Conservation (phyloP, 2,797 vertebrate genomes). For the Australoheros facetus region DNA sequence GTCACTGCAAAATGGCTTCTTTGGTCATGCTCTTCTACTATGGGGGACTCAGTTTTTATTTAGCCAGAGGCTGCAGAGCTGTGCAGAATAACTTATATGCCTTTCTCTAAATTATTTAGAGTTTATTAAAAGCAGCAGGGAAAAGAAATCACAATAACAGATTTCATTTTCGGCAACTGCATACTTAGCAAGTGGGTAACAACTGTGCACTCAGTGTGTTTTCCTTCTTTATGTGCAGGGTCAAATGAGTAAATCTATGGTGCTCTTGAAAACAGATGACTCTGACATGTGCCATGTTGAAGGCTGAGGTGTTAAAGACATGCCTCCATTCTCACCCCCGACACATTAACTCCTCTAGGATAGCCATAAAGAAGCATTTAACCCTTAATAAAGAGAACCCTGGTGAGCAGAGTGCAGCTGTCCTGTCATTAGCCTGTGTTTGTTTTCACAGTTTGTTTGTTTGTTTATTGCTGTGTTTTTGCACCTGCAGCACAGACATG, state of each 20-base stretch:
- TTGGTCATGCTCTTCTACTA: constrained; percentile 13
- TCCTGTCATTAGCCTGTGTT: constrained; percentile 63
- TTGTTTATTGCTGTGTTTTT: constrained; percentile 70
- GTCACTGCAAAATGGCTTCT: constrained; percentile 6
- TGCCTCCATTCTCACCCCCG: constrained; percentile 28
- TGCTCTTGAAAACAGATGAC: constrained; percentile 37
- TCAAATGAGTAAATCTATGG: not conserved
- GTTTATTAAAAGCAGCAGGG: not conserved
- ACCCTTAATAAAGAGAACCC: constrained; percentile 56
- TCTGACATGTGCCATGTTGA: constrained; percentile 16
- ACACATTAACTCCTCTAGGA: constrained; percentile 50
- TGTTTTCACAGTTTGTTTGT: constrained; percentile 73
- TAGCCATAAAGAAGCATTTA: constrained; percentile 61
- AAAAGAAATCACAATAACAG: not conserved
- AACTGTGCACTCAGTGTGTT: not conserved
- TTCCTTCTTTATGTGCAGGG: not conserved
- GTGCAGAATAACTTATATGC: not conserved
- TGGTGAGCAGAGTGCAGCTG: constrained; percentile 65
- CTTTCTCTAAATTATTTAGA: not conserved
- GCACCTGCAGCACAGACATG: constrained; percentile 64
- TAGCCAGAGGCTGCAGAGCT: constrained; percentile 3
- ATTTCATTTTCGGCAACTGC: not conserved
- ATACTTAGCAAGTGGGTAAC: not conserved
- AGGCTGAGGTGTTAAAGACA: constrained; percentile 33
- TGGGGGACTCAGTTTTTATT: not conserved